Evolutionary conservation across 53 echinoderm and acorn worm species (phyloP).

Genomic region (Mesocentrotus franciscanus): DNA sequence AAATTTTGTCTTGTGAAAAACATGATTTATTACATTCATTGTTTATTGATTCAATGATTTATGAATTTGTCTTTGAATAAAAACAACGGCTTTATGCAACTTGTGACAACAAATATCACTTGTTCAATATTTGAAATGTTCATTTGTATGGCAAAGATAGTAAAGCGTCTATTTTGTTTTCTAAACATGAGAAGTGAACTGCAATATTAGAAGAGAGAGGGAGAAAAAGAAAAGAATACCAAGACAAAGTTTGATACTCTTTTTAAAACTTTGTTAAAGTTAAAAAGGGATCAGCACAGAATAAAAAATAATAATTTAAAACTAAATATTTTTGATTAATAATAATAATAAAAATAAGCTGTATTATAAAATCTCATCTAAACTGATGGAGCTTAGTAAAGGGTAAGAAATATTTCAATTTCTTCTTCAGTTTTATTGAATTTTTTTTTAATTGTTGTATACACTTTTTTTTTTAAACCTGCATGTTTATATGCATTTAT

Average conservation of each 20-base stretch:
- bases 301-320: constrained; percentile 29
- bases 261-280: background rate
- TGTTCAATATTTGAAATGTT: background rate
- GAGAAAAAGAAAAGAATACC: background rate
- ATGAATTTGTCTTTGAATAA: background rate
- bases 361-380: constrained; percentile 3
- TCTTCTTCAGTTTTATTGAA: background rate
- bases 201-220: background rate
- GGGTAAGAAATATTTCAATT: constrained; percentile 18
- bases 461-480: background rate
- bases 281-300: constrained; percentile 32
- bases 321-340: background rate
- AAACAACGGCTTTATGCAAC: background rate
- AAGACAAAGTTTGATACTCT: constrained; percentile 32
- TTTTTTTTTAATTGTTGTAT: constrained; percentile 52
- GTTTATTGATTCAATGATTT: background rate
- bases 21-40: background rate
- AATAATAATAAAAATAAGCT: background rate
- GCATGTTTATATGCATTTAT: constrained; percentile 14
- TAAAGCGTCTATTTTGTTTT: background rate
- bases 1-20: constrained; percentile 42
- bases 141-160: background rate
- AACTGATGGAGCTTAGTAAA: constrained; percentile 37
- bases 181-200: background rate
- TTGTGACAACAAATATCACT: background rate